These are phyloP conservation scores for Patella caerulea DNA, from an alignment of 2,888 invertebrate genomes.

Conservation along the genomic window DNA sequence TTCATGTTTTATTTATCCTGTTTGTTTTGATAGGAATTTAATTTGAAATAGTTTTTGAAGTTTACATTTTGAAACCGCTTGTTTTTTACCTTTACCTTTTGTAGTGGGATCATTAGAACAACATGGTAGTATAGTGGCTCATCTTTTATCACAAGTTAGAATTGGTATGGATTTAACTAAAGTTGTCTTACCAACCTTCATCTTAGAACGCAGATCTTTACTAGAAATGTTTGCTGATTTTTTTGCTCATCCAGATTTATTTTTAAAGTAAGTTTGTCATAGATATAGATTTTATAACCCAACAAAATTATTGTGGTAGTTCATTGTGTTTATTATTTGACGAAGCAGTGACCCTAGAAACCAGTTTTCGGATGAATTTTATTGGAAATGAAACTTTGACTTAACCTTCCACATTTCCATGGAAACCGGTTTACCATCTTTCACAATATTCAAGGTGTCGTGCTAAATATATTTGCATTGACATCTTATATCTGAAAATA, in stretches of 20 bases:
- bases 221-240: conserved; percentile 99
- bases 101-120: conserved; percentile 90
- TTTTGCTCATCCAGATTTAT: conserved; percentile 98
- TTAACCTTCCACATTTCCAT: no score
- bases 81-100: conserved; percentile 28
- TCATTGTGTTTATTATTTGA: not conserved
- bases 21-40: no score
- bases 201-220: conserved; percentile 94
- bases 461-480: no score
- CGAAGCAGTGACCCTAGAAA: no score
- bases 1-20: no score
- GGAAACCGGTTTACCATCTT: no score
- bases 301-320: not conserved
- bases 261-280: conserved; percentile 80
- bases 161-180: conserved; percentile 99
- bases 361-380: no score
- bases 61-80: not conserved
- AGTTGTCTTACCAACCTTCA: conserved; percentile 98
- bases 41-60: no score
- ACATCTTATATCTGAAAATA: no score
- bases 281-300: not conserved
- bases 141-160: conserved; percentile 95
- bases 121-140: conserved; percentile 97
- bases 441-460: no score
- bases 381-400: no score